phyloP scores from a whole-genome alignment of 2,888 invertebrate genomes.

The Parascotia fuliginaria region DNA sequence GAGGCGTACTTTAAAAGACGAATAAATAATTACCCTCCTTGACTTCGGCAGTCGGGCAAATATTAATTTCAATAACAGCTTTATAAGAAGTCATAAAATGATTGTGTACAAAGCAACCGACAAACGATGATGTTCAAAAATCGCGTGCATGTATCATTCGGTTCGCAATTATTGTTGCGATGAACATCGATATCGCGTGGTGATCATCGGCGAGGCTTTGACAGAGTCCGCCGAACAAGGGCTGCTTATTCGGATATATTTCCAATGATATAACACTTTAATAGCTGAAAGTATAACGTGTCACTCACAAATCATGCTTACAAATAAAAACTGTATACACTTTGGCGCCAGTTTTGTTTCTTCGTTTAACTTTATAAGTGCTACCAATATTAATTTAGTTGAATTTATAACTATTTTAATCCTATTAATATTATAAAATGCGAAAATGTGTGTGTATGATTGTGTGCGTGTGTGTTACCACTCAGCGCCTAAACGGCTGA shows the following conservation, averaged over 20 bases:
- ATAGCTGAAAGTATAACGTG: slow-evolving; percentile 18
- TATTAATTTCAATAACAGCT: slow-evolving; percentile 60
- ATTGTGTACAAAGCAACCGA: slow-evolving; percentile 50
- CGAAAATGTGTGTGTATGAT: too few species aligned
- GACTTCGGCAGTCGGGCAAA: slow-evolving; percentile 19
- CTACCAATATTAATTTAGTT: too few species aligned
- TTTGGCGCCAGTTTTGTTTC: too few species aligned
- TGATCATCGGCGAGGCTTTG: slow-evolving; percentile 58
- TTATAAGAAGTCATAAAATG: slow-evolving; percentile 62
- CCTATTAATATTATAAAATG: too few species aligned
- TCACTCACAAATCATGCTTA: slow-evolving; percentile 19
- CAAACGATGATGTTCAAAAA: slow-evolving; percentile 58
- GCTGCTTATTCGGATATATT: slow-evolving; percentile 48
- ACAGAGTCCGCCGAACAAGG: slow-evolving; percentile 46
- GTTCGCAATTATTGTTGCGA: slow-evolving; percentile 73
- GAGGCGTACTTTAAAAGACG: slow-evolving; percentile 30
- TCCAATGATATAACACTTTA: slow-evolving; percentile 21
- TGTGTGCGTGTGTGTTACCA: too few species aligned
- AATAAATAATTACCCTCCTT: too few species aligned
- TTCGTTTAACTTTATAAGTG: too few species aligned
- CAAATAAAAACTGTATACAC: too few species aligned
- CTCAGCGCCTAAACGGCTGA: too few species aligned
- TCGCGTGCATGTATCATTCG: slow-evolving; percentile 81
- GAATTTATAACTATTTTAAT: too few species aligned
- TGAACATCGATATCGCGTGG: slow-evolving; percentile 80